These are phyloP conservation scores for Apostichopus japonicus DNA, from an alignment of 35 echinoderm and acorn worm genomes.

Conservation along the genomic window DNA sequence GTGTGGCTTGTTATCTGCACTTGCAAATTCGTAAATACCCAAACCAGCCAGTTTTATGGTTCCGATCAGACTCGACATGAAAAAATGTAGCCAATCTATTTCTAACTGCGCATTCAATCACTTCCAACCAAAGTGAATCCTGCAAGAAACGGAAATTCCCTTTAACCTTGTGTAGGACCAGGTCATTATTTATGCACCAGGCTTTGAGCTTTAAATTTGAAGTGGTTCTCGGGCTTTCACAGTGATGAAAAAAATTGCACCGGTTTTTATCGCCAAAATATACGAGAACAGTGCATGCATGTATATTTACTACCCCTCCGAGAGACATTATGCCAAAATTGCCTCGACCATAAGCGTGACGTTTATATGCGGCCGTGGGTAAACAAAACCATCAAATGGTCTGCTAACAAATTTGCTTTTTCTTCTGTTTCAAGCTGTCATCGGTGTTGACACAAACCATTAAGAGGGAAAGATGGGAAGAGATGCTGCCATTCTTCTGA, in stretches of 20 bases:
- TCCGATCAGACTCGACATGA: too few species aligned
- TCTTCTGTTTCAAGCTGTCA: constrained; percentile 5
- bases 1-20: too few species aligned
- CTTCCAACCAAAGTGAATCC: too few species aligned
- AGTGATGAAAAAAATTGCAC: background rate
- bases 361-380: constrained; percentile 32
- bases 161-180: too few species aligned
- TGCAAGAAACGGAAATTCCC: too few species aligned
- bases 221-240: background rate
- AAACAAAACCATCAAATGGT: constrained; percentile 46
- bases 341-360: constrained; percentile 19
- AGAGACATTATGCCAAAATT: background rate
- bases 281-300: background rate
- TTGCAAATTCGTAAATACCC: too few species aligned
- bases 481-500: background rate
- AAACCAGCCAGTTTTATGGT: too few species aligned
- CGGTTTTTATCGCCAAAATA: background rate
- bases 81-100: too few species aligned
- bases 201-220: background rate
- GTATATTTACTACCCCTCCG: background rate
- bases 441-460: constrained; percentile 37
- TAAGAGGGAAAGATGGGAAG: constrained; percentile 8
- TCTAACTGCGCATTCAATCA: too few species aligned
- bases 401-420: constrained; percentile 34
- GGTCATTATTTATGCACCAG: background rate